A percentile compares a stretch with the other conserved stretches of the same genome.
Conservation (phyloP, 2,113 vertebrate genomes). For the Atherinomorus stipes region DNA sequence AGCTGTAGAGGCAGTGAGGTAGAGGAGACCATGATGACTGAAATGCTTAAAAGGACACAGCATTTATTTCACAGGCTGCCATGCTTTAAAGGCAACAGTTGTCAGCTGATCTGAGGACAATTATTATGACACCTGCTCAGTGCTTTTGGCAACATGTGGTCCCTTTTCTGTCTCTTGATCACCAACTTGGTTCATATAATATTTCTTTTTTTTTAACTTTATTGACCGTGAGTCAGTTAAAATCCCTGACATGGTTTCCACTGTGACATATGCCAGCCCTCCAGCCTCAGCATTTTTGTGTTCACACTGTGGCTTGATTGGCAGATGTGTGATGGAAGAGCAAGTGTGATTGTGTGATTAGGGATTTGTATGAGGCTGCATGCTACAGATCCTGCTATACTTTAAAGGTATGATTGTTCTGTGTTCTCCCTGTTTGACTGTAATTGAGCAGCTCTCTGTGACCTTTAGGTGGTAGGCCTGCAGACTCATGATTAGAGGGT, state of each 20-base stretch:
- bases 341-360: conserved; percentile 36
- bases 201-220: conserved; percentile 44
- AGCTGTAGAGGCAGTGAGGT: conserved; percentile 44
- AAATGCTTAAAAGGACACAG: conserved; percentile 60
- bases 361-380: conserved; percentile 1
- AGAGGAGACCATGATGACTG: conserved; percentile 32
- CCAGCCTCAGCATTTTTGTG: conserved; percentile 44
- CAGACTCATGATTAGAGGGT: conserved; percentile 72
- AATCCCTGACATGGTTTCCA: conserved; percentile 71
- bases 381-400: conserved; percentile 1
- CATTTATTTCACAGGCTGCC: conserved; percentile 52
- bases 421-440: conserved; percentile 55
- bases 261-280: conserved; percentile 60
- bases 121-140: conserved; percentile 75
- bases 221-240: conserved; percentile 69
- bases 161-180: conserved; percentile 25
- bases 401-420: conserved; percentile 38
- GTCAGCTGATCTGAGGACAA: conserved; percentile 75
- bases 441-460: conserved; percentile 52
- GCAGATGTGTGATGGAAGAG: conserved; percentile 57
- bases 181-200: neutral
- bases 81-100: conserved; percentile 76
- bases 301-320: conserved; percentile 47
- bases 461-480: conserved; percentile 62
- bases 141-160: conserved; percentile 44